Conservation (phyloP, 2,888 invertebrate genomes). For the Phytoseiulus persimilis region DNA sequence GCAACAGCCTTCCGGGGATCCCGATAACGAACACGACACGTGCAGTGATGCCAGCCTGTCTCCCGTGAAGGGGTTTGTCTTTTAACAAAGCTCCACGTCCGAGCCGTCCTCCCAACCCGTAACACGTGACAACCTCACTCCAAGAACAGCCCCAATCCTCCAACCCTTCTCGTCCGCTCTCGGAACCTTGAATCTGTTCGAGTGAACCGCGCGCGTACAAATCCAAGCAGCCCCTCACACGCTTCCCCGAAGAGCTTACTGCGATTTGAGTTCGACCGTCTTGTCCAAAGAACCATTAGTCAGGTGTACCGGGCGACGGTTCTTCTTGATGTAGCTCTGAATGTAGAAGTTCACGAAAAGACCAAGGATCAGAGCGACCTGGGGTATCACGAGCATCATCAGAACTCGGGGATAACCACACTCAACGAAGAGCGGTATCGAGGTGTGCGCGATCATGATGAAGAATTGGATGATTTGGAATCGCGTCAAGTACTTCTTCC, state of each 20-base stretch:
- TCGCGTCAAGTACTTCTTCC: conserved; percentile 45
- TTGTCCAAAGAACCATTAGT: neutral
- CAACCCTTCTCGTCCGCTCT: no score
- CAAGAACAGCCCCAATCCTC: no score
- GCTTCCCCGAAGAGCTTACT: neutral
- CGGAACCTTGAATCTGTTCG: no score
- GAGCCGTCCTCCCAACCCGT: no score
- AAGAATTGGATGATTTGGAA: conserved; percentile 44
- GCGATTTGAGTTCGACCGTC: neutral
- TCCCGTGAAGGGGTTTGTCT: no score
- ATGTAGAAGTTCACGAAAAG: conserved; percentile 35
- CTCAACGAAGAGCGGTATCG: conserved; percentile 15
- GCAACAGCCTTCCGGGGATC: neutral
- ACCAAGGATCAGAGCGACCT: conserved; percentile 25
- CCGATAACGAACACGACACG: neutral
- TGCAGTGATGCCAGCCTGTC: neutral
- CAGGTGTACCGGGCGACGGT: neutral
- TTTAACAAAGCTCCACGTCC: no score
- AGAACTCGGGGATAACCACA: conserved; percentile 33
- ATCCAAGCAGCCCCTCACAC: neutral
- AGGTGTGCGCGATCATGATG: conserved; percentile 41
- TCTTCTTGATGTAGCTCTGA: conserved; percentile 31
- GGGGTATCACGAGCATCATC: conserved; percentile 28
- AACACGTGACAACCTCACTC: no score
- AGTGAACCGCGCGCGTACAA: neutral